A percentile compares a stretch with the other conserved stretches of the same genome.
phyloP scores from a whole-genome alignment of 2,888 invertebrate genomes.

The Trichogramma dendrolimi region DNA sequence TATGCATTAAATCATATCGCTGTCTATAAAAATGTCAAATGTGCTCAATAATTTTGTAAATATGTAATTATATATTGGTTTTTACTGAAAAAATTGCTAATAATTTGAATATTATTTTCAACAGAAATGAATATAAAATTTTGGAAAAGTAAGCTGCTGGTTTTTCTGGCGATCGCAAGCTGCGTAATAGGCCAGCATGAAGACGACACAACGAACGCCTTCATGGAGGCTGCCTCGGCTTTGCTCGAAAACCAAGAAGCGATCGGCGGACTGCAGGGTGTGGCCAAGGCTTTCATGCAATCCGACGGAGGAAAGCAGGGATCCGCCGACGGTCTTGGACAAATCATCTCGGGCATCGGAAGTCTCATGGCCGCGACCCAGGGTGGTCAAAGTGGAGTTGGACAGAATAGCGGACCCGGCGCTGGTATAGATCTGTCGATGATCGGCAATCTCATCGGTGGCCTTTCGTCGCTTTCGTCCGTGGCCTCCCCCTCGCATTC shows the following conservation, averaged over 20 bases:
- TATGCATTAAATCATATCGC: too few species aligned
- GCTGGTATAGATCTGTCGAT: constrained; percentile 39
- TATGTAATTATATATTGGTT: too few species aligned
- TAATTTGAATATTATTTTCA: too few species aligned
- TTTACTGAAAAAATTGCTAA: too few species aligned
- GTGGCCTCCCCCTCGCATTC: background rate
- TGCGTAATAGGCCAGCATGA: constrained; percentile 39
- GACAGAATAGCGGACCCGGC: constrained; percentile 20
- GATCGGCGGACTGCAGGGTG: constrained; percentile 61
- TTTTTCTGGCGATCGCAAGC: constrained; percentile 37
- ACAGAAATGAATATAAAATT: constrained; percentile 17
- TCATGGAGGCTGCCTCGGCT: constrained; percentile 67
- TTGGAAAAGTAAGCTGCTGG: constrained; percentile 19
- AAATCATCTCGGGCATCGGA: constrained; percentile 47
- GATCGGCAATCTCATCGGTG: constrained; percentile 31
- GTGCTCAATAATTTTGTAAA: too few species aligned
- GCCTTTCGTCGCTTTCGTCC: constrained; percentile 7
- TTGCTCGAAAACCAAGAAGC: constrained; percentile 62
- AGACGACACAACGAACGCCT: constrained; percentile 58
- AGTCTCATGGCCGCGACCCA: constrained; percentile 38
- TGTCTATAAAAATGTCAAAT: too few species aligned
- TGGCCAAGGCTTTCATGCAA: constrained; percentile 67
- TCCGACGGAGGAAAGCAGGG: constrained; percentile 62
- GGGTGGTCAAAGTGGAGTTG: constrained; percentile 27
- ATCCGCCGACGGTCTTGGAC: constrained; percentile 39